Evolutionary conservation across 2,797 vertebrate species (phyloP).

Genomic region (Hypotaenidia philippensis): DNA sequence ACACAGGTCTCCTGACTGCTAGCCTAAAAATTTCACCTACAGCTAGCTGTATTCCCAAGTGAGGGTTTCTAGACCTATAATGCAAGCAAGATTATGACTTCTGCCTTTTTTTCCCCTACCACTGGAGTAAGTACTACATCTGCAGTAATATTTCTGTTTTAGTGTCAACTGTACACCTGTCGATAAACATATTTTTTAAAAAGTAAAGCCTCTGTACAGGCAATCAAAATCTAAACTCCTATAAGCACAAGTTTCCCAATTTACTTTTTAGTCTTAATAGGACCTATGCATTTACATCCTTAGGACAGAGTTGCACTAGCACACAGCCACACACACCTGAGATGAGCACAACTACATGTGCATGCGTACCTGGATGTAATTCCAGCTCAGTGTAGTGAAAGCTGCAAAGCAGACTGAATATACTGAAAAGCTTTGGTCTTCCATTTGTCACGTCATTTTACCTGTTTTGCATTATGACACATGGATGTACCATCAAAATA

Average conservation of each 20-base stretch:
- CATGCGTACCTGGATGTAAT: neutral
- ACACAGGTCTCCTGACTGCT: neutral
- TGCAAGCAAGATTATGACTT: neutral
- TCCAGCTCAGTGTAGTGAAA: neutral
- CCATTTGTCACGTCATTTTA: neutral
- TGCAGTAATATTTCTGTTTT: neutral
- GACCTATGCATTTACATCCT: neutral
- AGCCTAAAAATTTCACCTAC: neutral
- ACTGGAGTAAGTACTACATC: neutral
- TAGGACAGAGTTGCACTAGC: neutral
- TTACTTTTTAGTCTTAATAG: neutral
- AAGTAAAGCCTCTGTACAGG: neutral
- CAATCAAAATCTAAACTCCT: neutral
- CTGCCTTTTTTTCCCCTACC: neutral
- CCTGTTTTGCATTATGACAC: neutral
- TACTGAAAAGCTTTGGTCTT: neutral
- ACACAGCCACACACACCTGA: neutral
- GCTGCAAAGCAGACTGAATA: neutral
- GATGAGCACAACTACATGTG: rapidly evolving
- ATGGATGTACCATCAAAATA: neutral
- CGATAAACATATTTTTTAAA: neutral
- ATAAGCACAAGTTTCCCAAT: neutral
- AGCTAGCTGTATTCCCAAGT: neutral
- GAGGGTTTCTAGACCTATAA: neutral
- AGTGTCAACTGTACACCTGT: neutral